These are phyloP conservation scores for Spondyliosoma cantharus DNA, from an alignment of 2,797 vertebrate species.

Conservation along the genomic window DNA sequence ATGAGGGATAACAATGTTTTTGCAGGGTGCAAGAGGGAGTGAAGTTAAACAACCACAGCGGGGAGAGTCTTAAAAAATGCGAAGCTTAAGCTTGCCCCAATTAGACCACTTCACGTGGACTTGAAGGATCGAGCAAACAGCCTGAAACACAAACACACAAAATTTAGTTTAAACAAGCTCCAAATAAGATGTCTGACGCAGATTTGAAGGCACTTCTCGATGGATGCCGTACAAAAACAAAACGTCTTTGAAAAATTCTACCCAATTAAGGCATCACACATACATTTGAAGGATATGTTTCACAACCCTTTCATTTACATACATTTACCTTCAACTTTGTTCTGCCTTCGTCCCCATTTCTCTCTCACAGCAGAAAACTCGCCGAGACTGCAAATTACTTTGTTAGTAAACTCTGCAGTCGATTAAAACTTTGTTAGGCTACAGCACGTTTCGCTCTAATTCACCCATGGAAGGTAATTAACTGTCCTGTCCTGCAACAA, in stretches of 20 bases:
- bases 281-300: no score
- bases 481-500: slow-evolving; percentile 39
- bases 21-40: neutral
- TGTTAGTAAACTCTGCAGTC: slow-evolving; percentile 37
- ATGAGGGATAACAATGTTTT: neutral
- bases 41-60: neutral
- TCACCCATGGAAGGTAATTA: slow-evolving; percentile 54
- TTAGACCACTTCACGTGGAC: neutral
- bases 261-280: neutral
- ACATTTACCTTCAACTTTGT: neutral
- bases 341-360: neutral
- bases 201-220: neutral
- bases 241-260: neutral
- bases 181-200: slow-evolving; percentile 5
- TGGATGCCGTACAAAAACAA: neutral
- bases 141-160: neutral
- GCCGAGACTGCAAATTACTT: slow-evolving; percentile 44
- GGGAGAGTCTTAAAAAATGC: no score
- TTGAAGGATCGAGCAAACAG: neutral
- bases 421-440: slow-evolving; percentile 44
- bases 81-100: neutral
- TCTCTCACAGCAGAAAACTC: slow-evolving; percentile 29
- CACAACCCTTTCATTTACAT: neutral
- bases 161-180: neutral
- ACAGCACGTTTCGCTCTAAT: slow-evolving; percentile 15